phyloP scores from a whole-genome alignment of 2,797 vertebrate genomes.

The Ptychadena robeensis region DNA sequence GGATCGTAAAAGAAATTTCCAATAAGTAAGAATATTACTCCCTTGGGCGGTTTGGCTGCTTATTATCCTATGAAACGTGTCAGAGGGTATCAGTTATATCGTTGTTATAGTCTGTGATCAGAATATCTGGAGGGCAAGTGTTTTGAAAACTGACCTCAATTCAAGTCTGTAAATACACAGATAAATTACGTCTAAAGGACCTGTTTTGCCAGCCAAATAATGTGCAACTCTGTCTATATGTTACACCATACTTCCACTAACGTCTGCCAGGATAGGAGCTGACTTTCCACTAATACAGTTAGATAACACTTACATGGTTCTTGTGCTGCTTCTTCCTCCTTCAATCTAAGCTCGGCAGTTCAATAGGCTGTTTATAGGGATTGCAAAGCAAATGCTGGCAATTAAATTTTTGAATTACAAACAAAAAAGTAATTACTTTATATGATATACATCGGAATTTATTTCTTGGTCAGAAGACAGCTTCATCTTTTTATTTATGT shows the following conservation, averaged over 20 bases:
- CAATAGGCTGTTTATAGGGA: too few species aligned
- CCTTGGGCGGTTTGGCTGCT: not conserved
- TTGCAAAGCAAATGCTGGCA: not conserved
- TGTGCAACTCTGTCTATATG: not conserved
- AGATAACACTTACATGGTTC: not conserved
- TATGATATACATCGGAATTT: not conserved
- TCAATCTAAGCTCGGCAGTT: not conserved
- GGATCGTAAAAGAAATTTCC: not conserved
- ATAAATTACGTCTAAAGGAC: not conserved
- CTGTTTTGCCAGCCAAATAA: not conserved
- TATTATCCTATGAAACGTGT: constrained; percentile 8
- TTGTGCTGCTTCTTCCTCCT: not conserved
- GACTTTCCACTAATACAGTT: not conserved
- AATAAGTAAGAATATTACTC: constrained; percentile 13
- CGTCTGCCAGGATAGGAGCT: too few species aligned
- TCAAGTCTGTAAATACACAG: not conserved
- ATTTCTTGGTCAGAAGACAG: not conserved
- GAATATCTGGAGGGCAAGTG: not conserved
- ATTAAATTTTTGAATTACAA: not conserved
- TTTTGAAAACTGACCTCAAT: not conserved
- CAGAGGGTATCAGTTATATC: constrained; percentile 1
- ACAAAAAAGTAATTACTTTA: not conserved
- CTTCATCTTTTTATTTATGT: not conserved
- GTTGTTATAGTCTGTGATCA: constrained; percentile 1
- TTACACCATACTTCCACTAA: too few species aligned